Percentiles rank a stretch among this genome's conserved stretches.
Evolutionary conservation across 2,888 invertebrate genomes (phyloP).

Genomic region (Drosophila longiperda): DNA sequence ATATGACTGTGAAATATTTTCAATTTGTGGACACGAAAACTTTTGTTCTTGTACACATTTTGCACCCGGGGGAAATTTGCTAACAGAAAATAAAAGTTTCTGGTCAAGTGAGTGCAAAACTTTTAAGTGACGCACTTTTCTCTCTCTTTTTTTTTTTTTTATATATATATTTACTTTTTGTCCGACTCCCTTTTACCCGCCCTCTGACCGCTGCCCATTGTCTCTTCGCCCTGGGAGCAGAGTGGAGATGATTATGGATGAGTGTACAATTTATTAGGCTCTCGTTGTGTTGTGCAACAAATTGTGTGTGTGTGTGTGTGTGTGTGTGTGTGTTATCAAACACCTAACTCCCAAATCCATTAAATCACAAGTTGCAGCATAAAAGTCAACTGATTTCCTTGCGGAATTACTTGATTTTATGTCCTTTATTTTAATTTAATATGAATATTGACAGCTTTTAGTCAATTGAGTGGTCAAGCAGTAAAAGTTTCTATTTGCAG

Average conservation of each 20-base stretch:
- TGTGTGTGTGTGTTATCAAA: slow-evolving; percentile 16
- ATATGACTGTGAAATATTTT: slow-evolving; percentile 80
- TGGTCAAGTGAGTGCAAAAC: slow-evolving; percentile 81
- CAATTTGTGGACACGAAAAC: slow-evolving; percentile 79
- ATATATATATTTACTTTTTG: background rate
- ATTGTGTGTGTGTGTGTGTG: slow-evolving; percentile 15
- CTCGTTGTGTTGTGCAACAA: slow-evolving; percentile 49
- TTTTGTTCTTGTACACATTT: slow-evolving; percentile 40
- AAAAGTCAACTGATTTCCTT: slow-evolving; percentile 23
- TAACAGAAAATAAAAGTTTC: slow-evolving; percentile 81
- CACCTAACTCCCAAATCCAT: slow-evolving; percentile 2
- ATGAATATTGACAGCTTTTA: background rate
- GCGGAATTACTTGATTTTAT: slow-evolving; percentile 6
- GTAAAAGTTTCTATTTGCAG: background rate
- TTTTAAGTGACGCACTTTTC: slow-evolving; percentile 81
- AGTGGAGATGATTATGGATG: slow-evolving; percentile 46
- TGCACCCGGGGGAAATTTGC: slow-evolving; percentile 76
- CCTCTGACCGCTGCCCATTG: background rate
- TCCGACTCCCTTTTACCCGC: background rate
- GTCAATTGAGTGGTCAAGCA: background rate
- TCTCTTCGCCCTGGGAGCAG: background rate
- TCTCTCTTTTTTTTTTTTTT: slow-evolving; percentile 51
- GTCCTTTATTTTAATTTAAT: background rate
- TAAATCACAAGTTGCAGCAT: background rate
- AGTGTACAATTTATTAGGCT: slow-evolving; percentile 70